phyloP scores from a whole-genome alignment of 2,888 invertebrate genomes.

The Hydraecia micacea region DNA sequence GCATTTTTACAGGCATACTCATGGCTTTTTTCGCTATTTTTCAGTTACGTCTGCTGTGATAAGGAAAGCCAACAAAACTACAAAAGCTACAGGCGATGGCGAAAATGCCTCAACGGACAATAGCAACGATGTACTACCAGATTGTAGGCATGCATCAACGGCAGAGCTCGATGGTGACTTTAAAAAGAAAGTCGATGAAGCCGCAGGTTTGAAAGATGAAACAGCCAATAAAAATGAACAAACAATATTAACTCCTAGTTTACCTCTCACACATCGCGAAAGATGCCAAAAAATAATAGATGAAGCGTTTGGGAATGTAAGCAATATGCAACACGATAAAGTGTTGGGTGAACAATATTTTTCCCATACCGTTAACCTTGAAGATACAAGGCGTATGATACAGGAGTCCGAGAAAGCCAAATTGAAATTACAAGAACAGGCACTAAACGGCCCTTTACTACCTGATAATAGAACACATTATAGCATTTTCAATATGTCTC shows the following conservation, averaged over 20 bases:
- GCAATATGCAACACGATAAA: not conserved
- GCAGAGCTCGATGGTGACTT: not conserved
- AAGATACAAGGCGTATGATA: conserved; percentile 38
- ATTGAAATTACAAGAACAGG: conserved; percentile 2
- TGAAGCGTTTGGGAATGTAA: conserved; percentile 61
- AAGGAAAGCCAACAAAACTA: conserved; percentile 62
- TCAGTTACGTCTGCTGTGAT: conserved; percentile 68
- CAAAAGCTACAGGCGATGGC: conserved; percentile 56
- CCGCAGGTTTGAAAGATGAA: not conserved
- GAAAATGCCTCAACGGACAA: not conserved
- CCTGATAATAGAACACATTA: conserved; percentile 31
- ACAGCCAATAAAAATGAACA: not conserved
- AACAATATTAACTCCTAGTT: not conserved
- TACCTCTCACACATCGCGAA: conserved; percentile 43
- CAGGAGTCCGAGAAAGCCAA: conserved; percentile 34
- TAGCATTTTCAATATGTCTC: conserved; percentile 28
- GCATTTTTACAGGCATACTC: conserved; percentile 51
- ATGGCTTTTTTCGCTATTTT: conserved; percentile 77
- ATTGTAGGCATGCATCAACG: not conserved
- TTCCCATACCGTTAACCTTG: conserved; percentile 33
- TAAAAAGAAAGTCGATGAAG: not conserved
- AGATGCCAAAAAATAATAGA: conserved; percentile 65
- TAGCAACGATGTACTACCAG: not conserved
- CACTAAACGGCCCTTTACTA: not conserved
- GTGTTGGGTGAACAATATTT: conserved; percentile 22